A percentile compares a stretch with the other conserved stretches of the same genome.
These are phyloP conservation scores for Leptestheria dahalacensis DNA, from an alignment of 1,140 invertebrate genomes.

Conservation along the genomic window DNA sequence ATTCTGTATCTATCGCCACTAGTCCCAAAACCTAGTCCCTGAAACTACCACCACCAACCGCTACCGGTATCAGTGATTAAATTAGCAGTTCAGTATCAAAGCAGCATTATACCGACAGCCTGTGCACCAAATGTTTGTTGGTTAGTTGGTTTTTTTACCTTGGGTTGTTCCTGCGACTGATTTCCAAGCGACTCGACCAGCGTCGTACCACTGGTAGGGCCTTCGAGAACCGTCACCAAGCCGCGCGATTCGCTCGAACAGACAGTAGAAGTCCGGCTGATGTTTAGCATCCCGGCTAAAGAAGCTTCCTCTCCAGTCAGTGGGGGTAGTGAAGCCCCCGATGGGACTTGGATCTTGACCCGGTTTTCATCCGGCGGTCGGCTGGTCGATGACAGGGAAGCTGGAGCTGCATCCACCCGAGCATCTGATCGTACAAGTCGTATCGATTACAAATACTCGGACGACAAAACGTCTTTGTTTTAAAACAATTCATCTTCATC, in stretches of 20 bases:
- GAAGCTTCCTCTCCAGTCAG: not conserved
- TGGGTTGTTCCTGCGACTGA: not conserved
- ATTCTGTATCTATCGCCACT: not conserved
- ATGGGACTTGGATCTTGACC: slow-evolving; percentile 19
- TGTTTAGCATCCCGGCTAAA: not conserved
- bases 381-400: slow-evolving; percentile 5
- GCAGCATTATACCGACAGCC: not conserved
- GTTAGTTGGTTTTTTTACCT: not conserved
- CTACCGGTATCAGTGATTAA: too few relatives aligned
- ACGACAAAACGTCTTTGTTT: not conserved
- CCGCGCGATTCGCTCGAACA: not conserved
- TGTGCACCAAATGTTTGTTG: not conserved
- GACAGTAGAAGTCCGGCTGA: not conserved
- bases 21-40: too few relatives aligned
- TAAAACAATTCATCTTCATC: not conserved
- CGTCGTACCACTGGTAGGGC: not conserved
- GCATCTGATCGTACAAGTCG: not conserved
- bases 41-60: too few relatives aligned
- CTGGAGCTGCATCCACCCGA: not conserved
- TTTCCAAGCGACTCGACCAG: slow-evolving; percentile 1
- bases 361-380: slow-evolving; percentile 15
- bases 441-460: not conserved
- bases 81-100: not conserved
- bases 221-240: slow-evolving; percentile 9
- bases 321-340: not conserved